Percentiles rank a stretch among this genome's conserved stretches.
Conservation (phyloP, 1,140 invertebrate genomes). For the Potamilus streckersoni region DNA sequence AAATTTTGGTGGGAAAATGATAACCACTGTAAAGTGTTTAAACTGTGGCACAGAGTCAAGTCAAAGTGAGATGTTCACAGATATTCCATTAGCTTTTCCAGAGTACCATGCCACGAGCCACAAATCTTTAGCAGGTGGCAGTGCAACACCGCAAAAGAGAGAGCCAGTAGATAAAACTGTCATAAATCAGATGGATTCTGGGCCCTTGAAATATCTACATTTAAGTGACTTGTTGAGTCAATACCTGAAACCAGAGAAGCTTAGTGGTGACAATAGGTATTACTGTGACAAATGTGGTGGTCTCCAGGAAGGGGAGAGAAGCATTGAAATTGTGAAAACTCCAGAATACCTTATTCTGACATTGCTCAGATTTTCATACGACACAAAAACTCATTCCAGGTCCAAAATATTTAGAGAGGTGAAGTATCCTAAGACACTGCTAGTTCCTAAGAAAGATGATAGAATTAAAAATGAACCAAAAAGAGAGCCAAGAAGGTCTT, state of each 20-base stretch:
- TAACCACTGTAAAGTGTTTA: conserved; percentile 79
- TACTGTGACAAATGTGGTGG: conserved; percentile 81
- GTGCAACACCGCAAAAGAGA: neutral
- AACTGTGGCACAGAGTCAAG: conserved; percentile 78
- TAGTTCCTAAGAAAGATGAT: conserved; percentile 50
- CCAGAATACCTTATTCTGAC: conserved; percentile 84
- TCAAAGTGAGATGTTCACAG: conserved; percentile 82
- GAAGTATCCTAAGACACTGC: conserved; percentile 61
- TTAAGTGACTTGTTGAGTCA: conserved; percentile 74
- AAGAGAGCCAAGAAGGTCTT: conserved; percentile 10
- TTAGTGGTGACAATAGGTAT: conserved; percentile 86
- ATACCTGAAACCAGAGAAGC: conserved; percentile 80
- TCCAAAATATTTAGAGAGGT: conserved; percentile 74
- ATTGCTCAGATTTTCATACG: conserved; percentile 85
- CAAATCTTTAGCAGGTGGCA: conserved; percentile 40
- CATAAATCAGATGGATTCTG: neutral
- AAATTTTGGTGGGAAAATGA: conserved; percentile 80
- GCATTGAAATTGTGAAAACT: conserved; percentile 77
- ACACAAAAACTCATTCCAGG: conserved; percentile 76
- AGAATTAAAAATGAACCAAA: conserved; percentile 45
- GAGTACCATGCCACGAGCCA: conserved; percentile 36
- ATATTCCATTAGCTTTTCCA: conserved; percentile 85
- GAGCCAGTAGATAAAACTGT: no score
- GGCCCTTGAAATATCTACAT: conserved; percentile 32
- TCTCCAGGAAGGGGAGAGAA: conserved; percentile 81